These are phyloP conservation scores for Mnemiopsis leidyi DNA, from an alignment of 37 sponge, comb jelly and placozoan genomes.

Conservation along the genomic window DNA sequence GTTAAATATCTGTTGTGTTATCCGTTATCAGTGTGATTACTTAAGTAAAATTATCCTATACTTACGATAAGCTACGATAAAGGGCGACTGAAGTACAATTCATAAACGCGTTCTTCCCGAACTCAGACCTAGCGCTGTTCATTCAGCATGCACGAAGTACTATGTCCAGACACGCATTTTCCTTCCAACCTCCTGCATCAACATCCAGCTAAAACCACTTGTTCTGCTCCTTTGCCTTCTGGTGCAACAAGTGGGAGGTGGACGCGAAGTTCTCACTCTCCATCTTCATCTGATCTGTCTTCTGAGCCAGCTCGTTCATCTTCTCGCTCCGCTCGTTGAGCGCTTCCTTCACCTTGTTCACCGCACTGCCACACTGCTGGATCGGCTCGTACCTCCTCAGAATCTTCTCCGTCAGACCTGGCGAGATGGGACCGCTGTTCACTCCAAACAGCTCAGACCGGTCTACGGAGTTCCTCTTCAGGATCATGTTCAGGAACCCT, in stretches of 20 bases:
- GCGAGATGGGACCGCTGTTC: constrained; percentile 37
- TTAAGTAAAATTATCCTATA: no score
- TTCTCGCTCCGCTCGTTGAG: constrained; percentile 33
- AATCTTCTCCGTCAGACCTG: constrained; percentile 57
- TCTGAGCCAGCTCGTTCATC: constrained; percentile 25
- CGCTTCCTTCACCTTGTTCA: constrained; percentile 58
- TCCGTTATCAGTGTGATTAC: neutral
- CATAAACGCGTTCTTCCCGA: no score
- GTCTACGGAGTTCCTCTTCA: constrained; percentile 24
- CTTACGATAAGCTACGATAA: no score
- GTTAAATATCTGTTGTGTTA: neutral
- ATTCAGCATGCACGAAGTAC: no score
- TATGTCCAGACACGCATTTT: no score
- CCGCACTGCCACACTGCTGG: neutral
- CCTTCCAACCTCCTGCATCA: no score
- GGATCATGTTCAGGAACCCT: constrained; percentile 62
- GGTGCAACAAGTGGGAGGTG: constrained; percentile 37
- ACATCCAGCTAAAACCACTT: constrained; percentile 44
- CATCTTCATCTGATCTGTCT: constrained; percentile 49
- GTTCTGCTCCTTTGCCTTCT: constrained; percentile 50
- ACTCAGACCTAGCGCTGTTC: no score
- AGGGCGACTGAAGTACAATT: no score
- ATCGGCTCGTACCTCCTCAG: constrained; percentile 26
- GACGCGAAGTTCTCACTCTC: constrained; percentile 54
- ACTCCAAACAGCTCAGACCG: constrained; percentile 32